Conservation (phyloP, 2,113 vertebrate species). For the Passer domesticus region DNA sequence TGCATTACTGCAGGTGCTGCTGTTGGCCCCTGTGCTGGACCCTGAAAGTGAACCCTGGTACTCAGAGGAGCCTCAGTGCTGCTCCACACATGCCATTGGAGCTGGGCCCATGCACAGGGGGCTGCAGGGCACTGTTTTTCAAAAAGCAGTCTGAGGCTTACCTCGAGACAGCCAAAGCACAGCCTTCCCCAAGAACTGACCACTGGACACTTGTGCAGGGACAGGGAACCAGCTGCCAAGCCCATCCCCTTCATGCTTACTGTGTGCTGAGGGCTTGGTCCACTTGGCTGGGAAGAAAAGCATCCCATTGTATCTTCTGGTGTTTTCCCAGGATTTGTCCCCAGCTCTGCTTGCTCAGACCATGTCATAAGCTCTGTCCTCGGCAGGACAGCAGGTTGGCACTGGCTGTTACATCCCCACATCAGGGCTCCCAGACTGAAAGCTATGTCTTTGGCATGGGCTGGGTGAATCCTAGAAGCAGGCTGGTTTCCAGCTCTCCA, state of each 20-base stretch:
- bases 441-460: background rate
- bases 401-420: background rate
- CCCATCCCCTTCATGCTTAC: background rate
- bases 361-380: background rate
- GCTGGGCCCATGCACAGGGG: background rate
- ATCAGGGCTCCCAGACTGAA: background rate
- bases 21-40: fast-evolving
- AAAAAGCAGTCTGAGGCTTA: background rate
- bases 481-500: background rate
- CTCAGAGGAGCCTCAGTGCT: background rate
- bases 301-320: background rate
- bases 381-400: background rate
- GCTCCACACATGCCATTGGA: fast-evolving
- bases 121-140: background rate
- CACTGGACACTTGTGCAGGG: background rate
- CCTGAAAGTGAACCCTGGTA: fast-evolving
- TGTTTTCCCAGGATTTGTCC: background rate
- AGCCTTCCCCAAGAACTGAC: background rate
- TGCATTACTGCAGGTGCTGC: background rate
- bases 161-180: background rate
- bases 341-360: background rate
- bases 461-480: background rate
- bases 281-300: background rate
- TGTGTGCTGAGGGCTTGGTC: background rate
- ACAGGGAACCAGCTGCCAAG: fast-evolving